phyloP scores from a whole-genome alignment of 2,888 invertebrate genomes.

The Thera britannica region DNA sequence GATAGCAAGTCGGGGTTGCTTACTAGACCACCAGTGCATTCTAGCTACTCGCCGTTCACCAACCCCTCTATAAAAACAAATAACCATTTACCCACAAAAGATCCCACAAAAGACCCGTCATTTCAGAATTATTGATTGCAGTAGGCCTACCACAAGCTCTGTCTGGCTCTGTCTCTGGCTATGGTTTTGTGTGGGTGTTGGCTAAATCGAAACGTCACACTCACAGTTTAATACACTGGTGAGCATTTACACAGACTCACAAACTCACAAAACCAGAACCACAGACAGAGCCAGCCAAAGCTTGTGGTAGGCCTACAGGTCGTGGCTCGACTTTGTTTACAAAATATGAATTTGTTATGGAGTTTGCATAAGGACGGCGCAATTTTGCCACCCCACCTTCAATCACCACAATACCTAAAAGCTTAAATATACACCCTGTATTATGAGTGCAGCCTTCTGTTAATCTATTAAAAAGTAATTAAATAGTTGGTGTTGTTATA shows the following conservation, averaged over 20 bases:
- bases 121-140: constrained; percentile 19
- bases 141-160: no score
- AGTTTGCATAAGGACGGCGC: constrained; percentile 45
- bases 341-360: constrained; percentile 47
- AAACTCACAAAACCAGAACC: no score
- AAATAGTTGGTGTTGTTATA: constrained; percentile 1
- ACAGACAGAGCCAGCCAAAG: no score
- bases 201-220: no score
- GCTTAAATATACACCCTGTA: constrained; percentile 17
- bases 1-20: neutral
- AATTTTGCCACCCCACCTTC: constrained; percentile 31
- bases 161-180: no score
- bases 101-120: neutral
- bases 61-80: constrained; percentile 2
- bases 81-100: constrained; percentile 1
- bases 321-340: constrained; percentile 33
- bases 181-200: no score
- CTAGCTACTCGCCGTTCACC: neutral
- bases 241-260: no score
- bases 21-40: neutral
- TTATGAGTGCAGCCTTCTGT: neutral
- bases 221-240: no score
- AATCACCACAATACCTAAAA: constrained; percentile 16
- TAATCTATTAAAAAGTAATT: constrained; percentile 24
- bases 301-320: neutral